Evolutionary conservation across 2,113 vertebrate genomes (phyloP).

Genomic region (Xiphorhynchus elegans): DNA sequence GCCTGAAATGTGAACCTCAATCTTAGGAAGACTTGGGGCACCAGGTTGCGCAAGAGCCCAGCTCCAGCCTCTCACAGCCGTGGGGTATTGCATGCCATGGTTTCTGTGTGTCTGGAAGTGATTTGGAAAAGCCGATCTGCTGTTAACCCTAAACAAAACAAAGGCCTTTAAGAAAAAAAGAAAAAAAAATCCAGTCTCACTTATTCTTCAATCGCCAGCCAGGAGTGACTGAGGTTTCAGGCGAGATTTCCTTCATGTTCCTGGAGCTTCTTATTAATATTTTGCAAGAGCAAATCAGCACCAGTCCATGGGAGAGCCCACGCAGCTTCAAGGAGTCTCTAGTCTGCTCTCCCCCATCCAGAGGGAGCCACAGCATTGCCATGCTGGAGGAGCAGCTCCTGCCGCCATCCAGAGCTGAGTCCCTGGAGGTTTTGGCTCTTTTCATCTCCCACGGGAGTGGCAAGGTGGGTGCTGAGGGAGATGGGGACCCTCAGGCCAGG

Average conservation of each 20-base stretch:
- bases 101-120: slow-evolving; percentile 68
- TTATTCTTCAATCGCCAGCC: background rate
- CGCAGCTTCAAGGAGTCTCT: background rate
- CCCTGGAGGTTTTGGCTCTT: background rate
- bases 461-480: background rate
- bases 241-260: background rate
- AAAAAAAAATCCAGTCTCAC: background rate
- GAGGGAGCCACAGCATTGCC: background rate
- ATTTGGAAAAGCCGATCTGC: slow-evolving; percentile 58
- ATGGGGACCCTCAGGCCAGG: background rate
- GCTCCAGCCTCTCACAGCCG: slow-evolving; percentile 9
- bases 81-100: slow-evolving; percentile 59
- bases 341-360: background rate
- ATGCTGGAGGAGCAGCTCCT: background rate
- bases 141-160: slow-evolving; percentile 70
- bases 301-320: background rate
- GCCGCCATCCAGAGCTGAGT: rapidly evolving
- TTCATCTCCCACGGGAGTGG: background rate
- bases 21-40: background rate
- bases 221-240: background rate
- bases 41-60: slow-evolving; percentile 13
- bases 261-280: background rate
- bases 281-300: background rate
- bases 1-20: background rate
- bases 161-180: background rate